phyloP scores from a whole-genome alignment of 2,888 invertebrate genomes.

The Netelia fuscicornis region DNA sequence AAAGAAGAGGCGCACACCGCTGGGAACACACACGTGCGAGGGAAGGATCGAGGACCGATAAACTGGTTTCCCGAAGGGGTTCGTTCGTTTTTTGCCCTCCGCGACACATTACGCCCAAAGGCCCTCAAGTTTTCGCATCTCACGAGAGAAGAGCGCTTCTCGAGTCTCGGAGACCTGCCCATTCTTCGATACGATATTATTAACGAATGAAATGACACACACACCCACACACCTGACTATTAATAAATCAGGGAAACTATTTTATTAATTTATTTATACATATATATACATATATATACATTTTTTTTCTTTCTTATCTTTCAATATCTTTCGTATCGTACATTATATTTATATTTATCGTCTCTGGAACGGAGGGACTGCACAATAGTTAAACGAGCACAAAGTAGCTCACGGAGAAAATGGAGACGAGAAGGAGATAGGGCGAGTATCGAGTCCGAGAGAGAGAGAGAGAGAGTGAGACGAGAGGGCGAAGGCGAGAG shows the following conservation, averaged over 20 bases:
- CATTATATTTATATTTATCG: neutral
- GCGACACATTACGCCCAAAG: conserved; percentile 30
- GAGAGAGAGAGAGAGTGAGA: conserved; percentile 44
- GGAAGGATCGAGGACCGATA: conserved; percentile 52
- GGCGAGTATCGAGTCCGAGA: neutral
- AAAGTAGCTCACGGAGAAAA: conserved; percentile 64
- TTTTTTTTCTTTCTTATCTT: neutral
- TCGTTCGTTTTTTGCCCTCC: conserved; percentile 25
- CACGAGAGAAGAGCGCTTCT: neutral
- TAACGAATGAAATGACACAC: neutral
- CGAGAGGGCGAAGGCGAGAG: conserved; percentile 33
- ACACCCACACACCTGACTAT: neutral
- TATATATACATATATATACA: neutral
- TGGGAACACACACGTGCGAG: neutral
- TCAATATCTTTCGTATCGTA: neutral
- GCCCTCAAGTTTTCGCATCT: conserved; percentile 31
- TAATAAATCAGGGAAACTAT: neutral
- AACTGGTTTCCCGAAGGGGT: conserved; percentile 51
- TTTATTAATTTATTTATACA: too few relatives aligned
- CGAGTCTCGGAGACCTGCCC: neutral
- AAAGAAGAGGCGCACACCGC: neutral
- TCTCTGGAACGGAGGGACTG: conserved; percentile 34
- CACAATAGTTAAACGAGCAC: conserved; percentile 63
- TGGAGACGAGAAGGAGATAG: conserved; percentile 57
- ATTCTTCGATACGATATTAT: neutral